Conservation (phyloP, 2,888 invertebrate genomes). For the Cryptosula pallasiana region DNA sequence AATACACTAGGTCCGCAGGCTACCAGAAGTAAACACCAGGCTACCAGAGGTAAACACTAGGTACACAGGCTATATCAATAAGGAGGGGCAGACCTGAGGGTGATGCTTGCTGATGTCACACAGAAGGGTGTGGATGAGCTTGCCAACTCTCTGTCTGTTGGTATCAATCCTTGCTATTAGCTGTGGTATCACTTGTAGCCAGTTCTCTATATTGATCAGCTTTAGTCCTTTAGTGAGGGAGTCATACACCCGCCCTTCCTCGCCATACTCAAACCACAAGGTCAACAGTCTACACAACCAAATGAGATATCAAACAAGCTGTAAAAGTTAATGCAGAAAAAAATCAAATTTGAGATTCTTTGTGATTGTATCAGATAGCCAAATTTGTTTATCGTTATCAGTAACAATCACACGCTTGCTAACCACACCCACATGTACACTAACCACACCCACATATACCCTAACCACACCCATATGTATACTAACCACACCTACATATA, state of each 20-base stretch:
- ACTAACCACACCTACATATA: too few species aligned
- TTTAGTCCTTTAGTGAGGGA: conserved; percentile 86
- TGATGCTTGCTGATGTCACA: conserved; percentile 96
- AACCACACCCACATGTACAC: too few species aligned
- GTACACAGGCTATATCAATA: too few species aligned
- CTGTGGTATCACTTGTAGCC: conserved; percentile 99
- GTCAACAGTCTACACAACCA: conserved; percentile 69
- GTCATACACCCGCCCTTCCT: conserved; percentile 86
- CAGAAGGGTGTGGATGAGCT: conserved; percentile 83
- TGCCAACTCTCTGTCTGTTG: conserved; percentile 77
- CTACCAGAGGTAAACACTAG: too few species aligned
- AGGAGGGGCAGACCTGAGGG: conserved; percentile 70
- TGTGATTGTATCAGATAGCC: too few species aligned
- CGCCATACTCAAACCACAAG: conserved; percentile 96
- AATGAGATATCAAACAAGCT: too few species aligned
- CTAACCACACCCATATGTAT: too few species aligned
- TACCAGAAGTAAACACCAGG: not conserved
- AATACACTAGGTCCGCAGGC: not conserved
- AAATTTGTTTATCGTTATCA: too few species aligned
- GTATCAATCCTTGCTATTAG: conserved; percentile 96
- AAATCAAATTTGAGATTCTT: too few species aligned
- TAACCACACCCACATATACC: too few species aligned
- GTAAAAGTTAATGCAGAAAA: too few species aligned
- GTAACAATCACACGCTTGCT: too few species aligned
- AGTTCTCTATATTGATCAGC: conserved; percentile 91